phyloP scores from a whole-genome alignment of 2,113 vertebrate genomes.

The Crocuta crocuta region DNA sequence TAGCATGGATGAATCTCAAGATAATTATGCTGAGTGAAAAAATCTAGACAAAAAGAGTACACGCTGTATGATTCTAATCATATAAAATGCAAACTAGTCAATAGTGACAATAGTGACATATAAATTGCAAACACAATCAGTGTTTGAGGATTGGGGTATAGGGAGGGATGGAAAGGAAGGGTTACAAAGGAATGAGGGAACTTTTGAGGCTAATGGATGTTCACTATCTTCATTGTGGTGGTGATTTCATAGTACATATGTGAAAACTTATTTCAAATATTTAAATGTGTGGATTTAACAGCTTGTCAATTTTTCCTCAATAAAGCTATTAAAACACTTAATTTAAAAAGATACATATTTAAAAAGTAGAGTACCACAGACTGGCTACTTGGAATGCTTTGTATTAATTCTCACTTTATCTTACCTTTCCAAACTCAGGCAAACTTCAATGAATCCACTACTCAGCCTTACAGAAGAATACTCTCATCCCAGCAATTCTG shows the following conservation, averaged over 20 bases:
- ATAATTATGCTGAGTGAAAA: background rate
- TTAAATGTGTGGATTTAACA: constrained; percentile 19
- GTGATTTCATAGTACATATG: background rate
- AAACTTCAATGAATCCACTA: background rate
- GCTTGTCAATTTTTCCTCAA: background rate
- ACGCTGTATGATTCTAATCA: background rate
- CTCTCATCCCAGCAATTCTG: background rate
- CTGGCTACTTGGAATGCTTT: background rate
- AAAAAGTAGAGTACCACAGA: background rate
- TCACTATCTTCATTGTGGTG: background rate
- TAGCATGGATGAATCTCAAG: background rate
- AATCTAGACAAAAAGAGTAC: background rate
- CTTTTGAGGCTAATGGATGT: background rate
- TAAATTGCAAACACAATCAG: background rate
- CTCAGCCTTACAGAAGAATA: background rate
- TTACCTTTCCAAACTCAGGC: background rate
- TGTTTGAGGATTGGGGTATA: background rate
- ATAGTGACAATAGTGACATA: background rate
- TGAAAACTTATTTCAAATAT: constrained; percentile 34
- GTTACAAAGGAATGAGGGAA: background rate
- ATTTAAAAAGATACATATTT: background rate
- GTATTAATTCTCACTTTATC: background rate
- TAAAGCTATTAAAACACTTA: constrained; percentile 2
- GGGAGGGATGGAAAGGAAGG: background rate
- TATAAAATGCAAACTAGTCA: background rate